Evolutionary conservation across 2,797 vertebrate species (phyloP).

Genomic region (Syndactyla subalaris): DNA sequence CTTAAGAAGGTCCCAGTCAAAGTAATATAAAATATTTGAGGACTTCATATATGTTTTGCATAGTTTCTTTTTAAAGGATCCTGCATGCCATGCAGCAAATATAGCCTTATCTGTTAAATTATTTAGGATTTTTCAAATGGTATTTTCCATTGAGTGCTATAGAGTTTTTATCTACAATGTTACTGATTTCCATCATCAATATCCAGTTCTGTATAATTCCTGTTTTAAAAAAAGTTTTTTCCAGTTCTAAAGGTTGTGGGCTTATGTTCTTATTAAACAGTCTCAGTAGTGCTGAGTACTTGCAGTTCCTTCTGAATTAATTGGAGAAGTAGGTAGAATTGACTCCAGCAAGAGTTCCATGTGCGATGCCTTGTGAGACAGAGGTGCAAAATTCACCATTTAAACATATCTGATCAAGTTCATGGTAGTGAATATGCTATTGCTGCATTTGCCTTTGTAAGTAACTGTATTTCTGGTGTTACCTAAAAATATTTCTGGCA

Average conservation of each 20-base stretch:
- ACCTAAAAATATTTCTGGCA: not conserved
- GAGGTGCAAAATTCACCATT: not conserved
- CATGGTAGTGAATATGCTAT: not conserved
- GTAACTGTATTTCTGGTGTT: not conserved
- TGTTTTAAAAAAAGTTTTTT: not conserved
- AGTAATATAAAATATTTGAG: not conserved
- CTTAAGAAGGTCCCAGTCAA: not conserved
- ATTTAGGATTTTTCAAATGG: not conserved
- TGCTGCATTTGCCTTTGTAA: not conserved
- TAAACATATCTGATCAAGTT: not conserved
- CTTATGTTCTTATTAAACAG: not conserved
- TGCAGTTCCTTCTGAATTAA: not conserved
- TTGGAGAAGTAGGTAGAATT: not conserved
- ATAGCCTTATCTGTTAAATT: not conserved
- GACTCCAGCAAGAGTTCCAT: not conserved
- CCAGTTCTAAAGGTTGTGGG: not conserved
- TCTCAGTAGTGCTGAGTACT: not conserved
- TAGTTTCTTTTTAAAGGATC: not conserved
- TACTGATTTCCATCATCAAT: not conserved
- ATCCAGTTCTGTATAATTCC: not conserved
- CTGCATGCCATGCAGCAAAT: not conserved
- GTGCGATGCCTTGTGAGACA: not conserved
- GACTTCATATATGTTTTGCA: not conserved
- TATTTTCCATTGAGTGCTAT: not conserved
- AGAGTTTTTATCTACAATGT: not conserved